A percentile compares a stretch with the other conserved stretches of the same genome.
Evolutionary conservation across 2,113 vertebrate genomes (phyloP).

Genomic region (Porphyrio hochstetteri): DNA sequence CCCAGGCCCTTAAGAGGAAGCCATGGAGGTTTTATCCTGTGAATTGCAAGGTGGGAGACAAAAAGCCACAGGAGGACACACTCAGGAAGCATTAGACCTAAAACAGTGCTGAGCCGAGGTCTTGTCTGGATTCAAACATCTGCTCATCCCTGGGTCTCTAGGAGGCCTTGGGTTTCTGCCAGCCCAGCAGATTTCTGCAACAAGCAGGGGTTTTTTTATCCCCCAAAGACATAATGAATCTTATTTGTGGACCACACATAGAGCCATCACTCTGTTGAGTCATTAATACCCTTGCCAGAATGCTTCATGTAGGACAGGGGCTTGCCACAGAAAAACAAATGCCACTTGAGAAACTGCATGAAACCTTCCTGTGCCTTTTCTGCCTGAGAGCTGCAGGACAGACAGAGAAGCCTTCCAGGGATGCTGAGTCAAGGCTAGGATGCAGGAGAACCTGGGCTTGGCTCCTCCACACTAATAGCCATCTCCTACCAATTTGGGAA

Average conservation of each 20-base stretch:
- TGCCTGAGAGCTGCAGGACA: not conserved
- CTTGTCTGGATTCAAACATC: not conserved
- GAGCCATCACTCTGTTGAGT: fast-evolving
- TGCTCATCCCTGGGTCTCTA: not conserved
- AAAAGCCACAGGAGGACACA: fast-evolving
- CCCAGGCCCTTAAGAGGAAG: not conserved
- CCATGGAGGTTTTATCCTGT: fast-evolving
- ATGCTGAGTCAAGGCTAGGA: not conserved
- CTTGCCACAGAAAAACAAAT: not conserved
- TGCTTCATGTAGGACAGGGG: not conserved
- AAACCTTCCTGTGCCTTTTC: not conserved
- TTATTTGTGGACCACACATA: not conserved
- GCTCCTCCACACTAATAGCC: not conserved
- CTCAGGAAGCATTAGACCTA: not conserved
- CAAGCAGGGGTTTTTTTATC: not conserved
- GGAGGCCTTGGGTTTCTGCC: not conserved
- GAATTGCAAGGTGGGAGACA: not conserved
- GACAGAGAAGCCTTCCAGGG: not conserved
- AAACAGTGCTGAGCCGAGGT: not conserved
- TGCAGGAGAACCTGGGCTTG: fast-evolving
- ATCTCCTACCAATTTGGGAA: not conserved
- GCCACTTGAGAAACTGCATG: not conserved
- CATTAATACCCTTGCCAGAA: not conserved
- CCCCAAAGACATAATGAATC: not conserved
- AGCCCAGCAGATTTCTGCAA: not conserved